Conservation (phyloP, 2,888 invertebrate species). For the Platycnemis pennipes region DNA sequence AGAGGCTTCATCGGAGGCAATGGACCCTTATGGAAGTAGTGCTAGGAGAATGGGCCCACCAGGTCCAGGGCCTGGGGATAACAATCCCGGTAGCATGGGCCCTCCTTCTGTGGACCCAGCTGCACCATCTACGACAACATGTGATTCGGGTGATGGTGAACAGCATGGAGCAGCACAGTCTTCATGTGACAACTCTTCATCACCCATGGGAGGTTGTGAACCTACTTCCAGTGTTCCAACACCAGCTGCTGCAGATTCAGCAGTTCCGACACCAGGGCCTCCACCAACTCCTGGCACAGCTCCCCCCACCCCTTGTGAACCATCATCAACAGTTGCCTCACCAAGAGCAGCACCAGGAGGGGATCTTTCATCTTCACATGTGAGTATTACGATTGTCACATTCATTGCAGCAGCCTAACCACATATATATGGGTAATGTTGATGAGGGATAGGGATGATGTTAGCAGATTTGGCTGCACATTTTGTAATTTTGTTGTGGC, state of each 20-base stretch:
- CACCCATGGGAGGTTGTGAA: slow-evolving; percentile 51
- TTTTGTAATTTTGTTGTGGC: no score
- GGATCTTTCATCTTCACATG: slow-evolving; percentile 66
- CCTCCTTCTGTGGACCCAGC: slow-evolving; percentile 58
- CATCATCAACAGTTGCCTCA: slow-evolving; percentile 66
- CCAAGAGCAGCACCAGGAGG: slow-evolving; percentile 63
- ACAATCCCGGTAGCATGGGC: slow-evolving; percentile 43
- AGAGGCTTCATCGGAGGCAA: slow-evolving; percentile 15
- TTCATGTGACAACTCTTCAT: slow-evolving; percentile 52
- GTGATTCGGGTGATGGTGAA: slow-evolving; percentile 49
- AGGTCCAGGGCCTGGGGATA: slow-evolving; percentile 41
- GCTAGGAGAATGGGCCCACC: slow-evolving; percentile 46
- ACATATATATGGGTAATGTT: no score
- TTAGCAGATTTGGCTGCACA: no score
- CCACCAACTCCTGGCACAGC: slow-evolving; percentile 67
- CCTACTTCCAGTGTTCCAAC: slow-evolving; percentile 54
- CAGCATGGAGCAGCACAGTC: slow-evolving; percentile 45
- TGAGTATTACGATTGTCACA: slow-evolving; percentile 69
- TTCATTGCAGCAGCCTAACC: no score
- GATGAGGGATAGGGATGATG: no score
- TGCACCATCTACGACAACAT: slow-evolving; percentile 44
- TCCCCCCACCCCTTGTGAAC: slow-evolving; percentile 60
- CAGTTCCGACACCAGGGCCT: slow-evolving; percentile 68
- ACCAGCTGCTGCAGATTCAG: slow-evolving; percentile 45
- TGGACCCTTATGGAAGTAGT: slow-evolving; percentile 59